These are phyloP conservation scores for Neodiprion pinetum DNA, from an alignment of 1,140 invertebrate genomes.

Conservation along the genomic window DNA sequence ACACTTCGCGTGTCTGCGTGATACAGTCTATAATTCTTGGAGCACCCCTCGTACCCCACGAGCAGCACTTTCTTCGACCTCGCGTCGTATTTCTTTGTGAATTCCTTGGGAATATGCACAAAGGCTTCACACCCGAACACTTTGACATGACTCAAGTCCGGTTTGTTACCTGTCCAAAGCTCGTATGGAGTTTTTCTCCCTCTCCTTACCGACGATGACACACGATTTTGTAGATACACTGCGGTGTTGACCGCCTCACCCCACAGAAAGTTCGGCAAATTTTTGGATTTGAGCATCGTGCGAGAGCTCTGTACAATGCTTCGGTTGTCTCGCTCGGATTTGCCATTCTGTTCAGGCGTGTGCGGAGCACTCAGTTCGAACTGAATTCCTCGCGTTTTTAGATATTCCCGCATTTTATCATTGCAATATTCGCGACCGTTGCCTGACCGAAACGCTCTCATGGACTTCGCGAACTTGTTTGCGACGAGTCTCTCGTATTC, in stretches of 20 bases:
- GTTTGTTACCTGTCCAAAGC: too few relatives aligned
- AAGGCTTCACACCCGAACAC: slow-evolving; percentile 37
- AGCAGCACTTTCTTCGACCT: slow-evolving; percentile 17
- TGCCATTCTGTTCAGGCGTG: slow-evolving; percentile 2
- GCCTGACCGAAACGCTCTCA: slow-evolving; percentile 26
- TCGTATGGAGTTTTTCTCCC: too few relatives aligned
- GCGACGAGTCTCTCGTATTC: background rate
- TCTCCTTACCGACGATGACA: background rate
- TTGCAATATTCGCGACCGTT: slow-evolving; percentile 34
- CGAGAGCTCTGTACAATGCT: background rate
- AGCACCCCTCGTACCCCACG: slow-evolving; percentile 17
- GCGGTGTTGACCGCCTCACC: slow-evolving; percentile 54
- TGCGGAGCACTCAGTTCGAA: background rate
- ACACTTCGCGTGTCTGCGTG: background rate
- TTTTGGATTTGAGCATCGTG: slow-evolving; percentile 20
- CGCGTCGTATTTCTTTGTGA: slow-evolving; percentile 19
- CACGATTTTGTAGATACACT: slow-evolving; percentile 40
- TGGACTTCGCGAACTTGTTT: slow-evolving; percentile 38
- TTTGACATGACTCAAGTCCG: too few relatives aligned
- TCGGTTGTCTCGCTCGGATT: background rate
- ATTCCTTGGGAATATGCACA: slow-evolving; percentile 38
- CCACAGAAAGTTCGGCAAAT: background rate
- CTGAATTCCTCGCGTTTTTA: slow-evolving; percentile 16
- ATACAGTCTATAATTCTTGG: slow-evolving; percentile 17
- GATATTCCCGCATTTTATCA: slow-evolving; percentile 22